Conservation (phyloP, 2,888 invertebrate species). For the Dasypolia templi region DNA sequence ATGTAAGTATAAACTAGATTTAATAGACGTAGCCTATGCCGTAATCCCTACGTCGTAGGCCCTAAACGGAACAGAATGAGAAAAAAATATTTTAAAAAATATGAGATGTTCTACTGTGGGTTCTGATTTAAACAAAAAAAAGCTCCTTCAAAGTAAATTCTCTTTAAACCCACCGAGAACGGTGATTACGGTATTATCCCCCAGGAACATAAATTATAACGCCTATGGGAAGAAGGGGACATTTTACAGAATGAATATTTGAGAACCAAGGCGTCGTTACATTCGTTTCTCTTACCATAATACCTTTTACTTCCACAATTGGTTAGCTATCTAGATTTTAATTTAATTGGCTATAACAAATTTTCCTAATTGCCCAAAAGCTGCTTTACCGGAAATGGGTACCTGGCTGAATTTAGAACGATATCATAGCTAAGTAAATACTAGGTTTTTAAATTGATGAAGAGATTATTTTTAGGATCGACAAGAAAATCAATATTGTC, state of each 20-base stretch:
- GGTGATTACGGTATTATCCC: constrained; percentile 54
- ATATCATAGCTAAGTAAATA: constrained; percentile 16
- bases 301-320: constrained; percentile 50
- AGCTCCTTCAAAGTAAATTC: constrained; percentile 15
- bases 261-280: constrained; percentile 35
- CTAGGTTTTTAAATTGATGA: constrained; percentile 9
- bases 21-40: no score
- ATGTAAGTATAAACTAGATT: no score
- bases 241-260: constrained; percentile 42
- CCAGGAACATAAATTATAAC: constrained; percentile 46
- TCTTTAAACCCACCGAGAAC: constrained; percentile 26
- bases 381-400: constrained; percentile 51
- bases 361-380: constrained; percentile 51
- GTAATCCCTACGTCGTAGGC: background rate
- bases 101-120: background rate
- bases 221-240: constrained; percentile 33
- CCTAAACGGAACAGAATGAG: background rate
- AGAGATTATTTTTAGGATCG: background rate
- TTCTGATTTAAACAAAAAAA: constrained; percentile 27
- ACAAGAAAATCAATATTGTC: background rate
- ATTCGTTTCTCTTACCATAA: constrained; percentile 20
- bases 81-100: background rate
- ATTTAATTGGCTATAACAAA: constrained; percentile 59
- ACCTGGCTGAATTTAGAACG: constrained; percentile 34
- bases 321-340: constrained; percentile 52